Percentiles rank a stretch among this genome's conserved stretches.
These are phyloP conservation scores for Aramus guarauna DNA, from an alignment of 2,113 vertebrate genomes.

Conservation along the genomic window DNA sequence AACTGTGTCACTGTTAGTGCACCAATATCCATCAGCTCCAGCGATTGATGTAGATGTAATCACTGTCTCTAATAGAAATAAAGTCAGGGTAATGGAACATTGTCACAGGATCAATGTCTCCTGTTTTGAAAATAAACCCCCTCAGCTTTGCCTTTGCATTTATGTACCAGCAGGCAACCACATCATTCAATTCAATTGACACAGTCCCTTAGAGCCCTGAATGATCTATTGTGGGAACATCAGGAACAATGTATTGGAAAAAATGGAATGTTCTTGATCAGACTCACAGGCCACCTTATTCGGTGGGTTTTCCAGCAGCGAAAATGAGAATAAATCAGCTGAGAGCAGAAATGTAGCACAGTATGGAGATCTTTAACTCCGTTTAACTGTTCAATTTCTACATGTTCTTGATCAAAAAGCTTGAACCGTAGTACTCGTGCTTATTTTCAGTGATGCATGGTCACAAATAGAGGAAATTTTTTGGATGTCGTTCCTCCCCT, in stretches of 20 bases:
- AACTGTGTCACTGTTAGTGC: constrained; percentile 17
- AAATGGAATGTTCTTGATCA: constrained; percentile 46
- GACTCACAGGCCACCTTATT: background rate
- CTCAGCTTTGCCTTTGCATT: constrained; percentile 62
- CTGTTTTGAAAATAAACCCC: constrained; percentile 64
- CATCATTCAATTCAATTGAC: constrained; percentile 59
- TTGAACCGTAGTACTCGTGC: background rate
- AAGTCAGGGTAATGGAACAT: constrained; percentile 59
- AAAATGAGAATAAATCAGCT: constrained; percentile 20
- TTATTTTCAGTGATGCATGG: background rate
- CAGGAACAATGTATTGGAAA: background rate
- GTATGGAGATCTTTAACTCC: background rate
- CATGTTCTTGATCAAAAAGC: background rate
- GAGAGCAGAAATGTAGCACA: background rate
- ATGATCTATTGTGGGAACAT: constrained; percentile 62
- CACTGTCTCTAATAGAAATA: constrained; percentile 56
- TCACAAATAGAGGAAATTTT: background rate
- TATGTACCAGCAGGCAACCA: constrained; percentile 41
- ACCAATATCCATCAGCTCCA: constrained; percentile 44
- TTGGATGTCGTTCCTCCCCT: background rate
- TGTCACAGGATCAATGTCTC: constrained; percentile 59
- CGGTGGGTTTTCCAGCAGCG: background rate
- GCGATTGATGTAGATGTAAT: constrained; percentile 58
- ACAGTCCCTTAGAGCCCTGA: constrained; percentile 35
- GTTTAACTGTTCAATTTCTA: background rate